Percentiles rank a stretch among this genome's conserved stretches.
Conservation (phyloP, 2,113 vertebrate species). For the Anarrhichthys ocellatus region DNA sequence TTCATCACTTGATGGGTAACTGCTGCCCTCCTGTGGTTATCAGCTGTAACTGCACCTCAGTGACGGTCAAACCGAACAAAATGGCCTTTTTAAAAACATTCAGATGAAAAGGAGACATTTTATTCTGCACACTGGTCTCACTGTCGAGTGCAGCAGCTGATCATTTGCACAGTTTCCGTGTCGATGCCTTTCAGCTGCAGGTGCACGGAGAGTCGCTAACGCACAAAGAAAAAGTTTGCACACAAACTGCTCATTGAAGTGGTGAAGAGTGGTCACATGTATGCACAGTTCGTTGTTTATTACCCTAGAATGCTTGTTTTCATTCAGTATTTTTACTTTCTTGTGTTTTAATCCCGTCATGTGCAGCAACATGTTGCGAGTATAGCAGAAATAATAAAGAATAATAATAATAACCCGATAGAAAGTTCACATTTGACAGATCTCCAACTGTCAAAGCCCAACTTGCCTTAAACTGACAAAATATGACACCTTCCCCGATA, state of each 20-base stretch:
- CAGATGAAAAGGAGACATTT: not conserved
- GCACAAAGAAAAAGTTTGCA: conserved; percentile 48
- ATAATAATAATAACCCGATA: not conserved
- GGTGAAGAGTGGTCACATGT: not conserved
- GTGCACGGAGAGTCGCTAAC: not conserved
- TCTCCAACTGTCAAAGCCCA: not conserved
- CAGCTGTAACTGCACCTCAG: conserved; percentile 13
- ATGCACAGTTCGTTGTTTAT: not conserved
- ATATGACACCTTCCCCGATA: not conserved
- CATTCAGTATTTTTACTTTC: not conserved
- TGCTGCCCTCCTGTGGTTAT: conserved; percentile 56
- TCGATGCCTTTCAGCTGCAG: conserved; percentile 6
- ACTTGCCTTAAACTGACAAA: conserved; percentile 37
- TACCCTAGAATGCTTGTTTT: not conserved
- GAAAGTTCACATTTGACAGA: not conserved
- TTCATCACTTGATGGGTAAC: not conserved
- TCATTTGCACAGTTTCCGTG: conserved; percentile 28
- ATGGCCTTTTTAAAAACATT: not conserved
- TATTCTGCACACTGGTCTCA: conserved; percentile 3
- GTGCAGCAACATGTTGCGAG: not conserved
- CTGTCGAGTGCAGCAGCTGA: fast-evolving
- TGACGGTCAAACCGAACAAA: conserved; percentile 24
- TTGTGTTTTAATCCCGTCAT: not conserved
- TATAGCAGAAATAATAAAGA: not conserved
- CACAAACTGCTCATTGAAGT: not conserved